These are phyloP conservation scores for Panopea generosa DNA, from an alignment of 2,888 invertebrate genomes.

Conservation along the genomic window DNA sequence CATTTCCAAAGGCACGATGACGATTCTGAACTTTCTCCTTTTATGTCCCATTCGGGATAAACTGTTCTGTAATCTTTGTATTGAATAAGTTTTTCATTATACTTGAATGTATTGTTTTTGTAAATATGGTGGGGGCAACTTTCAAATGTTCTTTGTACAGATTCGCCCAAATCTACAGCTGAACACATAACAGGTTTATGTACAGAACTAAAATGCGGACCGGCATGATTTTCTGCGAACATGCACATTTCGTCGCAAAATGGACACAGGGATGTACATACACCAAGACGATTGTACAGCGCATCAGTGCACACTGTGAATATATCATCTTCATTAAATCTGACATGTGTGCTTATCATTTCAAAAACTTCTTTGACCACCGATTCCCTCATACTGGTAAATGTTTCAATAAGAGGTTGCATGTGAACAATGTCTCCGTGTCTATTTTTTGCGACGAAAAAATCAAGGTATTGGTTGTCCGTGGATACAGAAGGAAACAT, in stretches of 20 bases:
- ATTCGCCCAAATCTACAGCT: neutral
- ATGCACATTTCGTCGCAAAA: constrained; percentile 18
- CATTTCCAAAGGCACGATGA: too few relatives aligned
- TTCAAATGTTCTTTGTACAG: neutral
- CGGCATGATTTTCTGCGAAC: neutral
- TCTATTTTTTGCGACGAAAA: too few relatives aligned
- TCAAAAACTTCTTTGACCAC: too few relatives aligned
- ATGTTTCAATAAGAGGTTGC: too few relatives aligned
- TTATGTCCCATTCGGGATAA: constrained; percentile 1
- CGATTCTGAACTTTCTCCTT: too few relatives aligned
- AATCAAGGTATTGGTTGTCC: too few relatives aligned
- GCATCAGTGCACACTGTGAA: neutral
- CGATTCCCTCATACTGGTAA: too few relatives aligned
- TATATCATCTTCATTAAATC: neutral
- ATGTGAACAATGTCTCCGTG: too few relatives aligned
- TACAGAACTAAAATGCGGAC: neutral
- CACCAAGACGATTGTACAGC: neutral
- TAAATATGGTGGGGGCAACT: constrained; percentile 2
- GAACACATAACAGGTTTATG: neutral
- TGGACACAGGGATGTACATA: constrained; percentile 1
- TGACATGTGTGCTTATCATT: neutral
- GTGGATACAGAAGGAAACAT: too few relatives aligned
- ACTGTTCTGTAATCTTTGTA: neutral
- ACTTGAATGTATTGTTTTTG: neutral
- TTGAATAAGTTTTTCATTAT: neutral